Evolutionary conservation across 2,888 invertebrate genomes (phyloP).

Genomic region (Nomada hirtipes): DNA sequence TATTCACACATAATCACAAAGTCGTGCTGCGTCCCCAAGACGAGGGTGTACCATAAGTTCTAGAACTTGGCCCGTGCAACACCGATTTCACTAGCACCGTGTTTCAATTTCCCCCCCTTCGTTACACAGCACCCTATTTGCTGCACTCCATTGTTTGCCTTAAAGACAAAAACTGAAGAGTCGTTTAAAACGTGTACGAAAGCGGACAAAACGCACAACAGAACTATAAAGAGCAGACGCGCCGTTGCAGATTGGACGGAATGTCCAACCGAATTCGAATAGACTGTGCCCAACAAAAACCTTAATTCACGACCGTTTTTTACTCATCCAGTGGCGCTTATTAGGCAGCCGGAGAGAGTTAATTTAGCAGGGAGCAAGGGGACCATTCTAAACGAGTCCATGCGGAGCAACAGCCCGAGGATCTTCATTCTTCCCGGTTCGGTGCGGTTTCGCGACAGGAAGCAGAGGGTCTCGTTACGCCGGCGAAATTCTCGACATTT

Average conservation of each 20-base stretch:
- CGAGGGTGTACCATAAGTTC: background rate
- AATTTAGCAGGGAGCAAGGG: constrained; percentile 10
- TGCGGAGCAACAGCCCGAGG: constrained; percentile 15
- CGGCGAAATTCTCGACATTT: constrained; percentile 69
- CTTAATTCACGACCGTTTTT: constrained; percentile 8
- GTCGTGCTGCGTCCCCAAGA: background rate
- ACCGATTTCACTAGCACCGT: background rate
- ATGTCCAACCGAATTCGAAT: background rate
- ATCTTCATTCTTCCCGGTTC: constrained; percentile 33
- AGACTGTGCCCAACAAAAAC: background rate
- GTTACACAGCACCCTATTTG: background rate
- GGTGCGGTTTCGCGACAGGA: constrained; percentile 21
- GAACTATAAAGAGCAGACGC: background rate
- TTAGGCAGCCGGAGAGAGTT: constrained; percentile 27
- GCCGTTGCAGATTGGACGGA: background rate
- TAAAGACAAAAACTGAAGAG: constrained; percentile 8
- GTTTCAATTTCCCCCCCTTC: constrained; percentile 18
- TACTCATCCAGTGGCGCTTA: constrained; percentile 2
- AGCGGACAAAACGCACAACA: background rate
- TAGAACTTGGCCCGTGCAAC: background rate
- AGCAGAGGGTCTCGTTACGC: constrained; percentile 59
- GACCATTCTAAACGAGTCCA: constrained; percentile 6
- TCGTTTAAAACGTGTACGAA: constrained; percentile 18
- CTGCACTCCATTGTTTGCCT: constrained; percentile 6
- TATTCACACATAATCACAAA: no score